Evolutionary conservation across 2,888 invertebrate species (phyloP).

Genomic region (Leuctra nigra): DNA sequence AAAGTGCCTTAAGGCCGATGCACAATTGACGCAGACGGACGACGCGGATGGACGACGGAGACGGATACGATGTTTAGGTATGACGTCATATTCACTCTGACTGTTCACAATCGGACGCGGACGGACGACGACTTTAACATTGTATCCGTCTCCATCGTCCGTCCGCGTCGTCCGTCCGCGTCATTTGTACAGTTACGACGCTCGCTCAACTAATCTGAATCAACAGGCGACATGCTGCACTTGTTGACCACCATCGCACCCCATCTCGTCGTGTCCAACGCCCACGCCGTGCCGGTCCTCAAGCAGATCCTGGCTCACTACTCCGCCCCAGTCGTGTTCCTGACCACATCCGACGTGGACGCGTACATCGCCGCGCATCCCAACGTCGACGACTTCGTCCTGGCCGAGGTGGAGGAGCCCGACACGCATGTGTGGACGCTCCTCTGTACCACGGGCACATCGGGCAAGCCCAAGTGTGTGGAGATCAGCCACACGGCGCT

Average conservation of each 20-base stretch:
- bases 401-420: neutral
- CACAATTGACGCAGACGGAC: too few species aligned
- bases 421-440: neutral
- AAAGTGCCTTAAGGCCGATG: too few species aligned
- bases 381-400: slow-evolving; percentile 1
- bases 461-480: neutral
- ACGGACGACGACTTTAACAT: too few species aligned
- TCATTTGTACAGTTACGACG: too few species aligned
- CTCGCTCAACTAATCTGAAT: too few species aligned
- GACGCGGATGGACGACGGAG: too few species aligned
- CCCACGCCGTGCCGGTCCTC: neutral
- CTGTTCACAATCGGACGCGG: too few species aligned
- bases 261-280: neutral
- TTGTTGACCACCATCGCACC: neutral
- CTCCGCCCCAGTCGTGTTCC: neutral
- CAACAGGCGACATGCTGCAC: slow-evolving; percentile 1
- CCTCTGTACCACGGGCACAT: neutral
- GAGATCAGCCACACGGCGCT: neutral
- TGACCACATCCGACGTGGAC: neutral
- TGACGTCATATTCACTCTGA: too few species aligned
- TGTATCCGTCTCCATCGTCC: too few species aligned
- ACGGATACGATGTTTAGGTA: too few species aligned
- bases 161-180: too few species aligned
- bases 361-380: neutral
- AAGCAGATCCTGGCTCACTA: neutral